Conservation (phyloP, 2,888 invertebrate genomes). For the Parnassius mnemosyne region DNA sequence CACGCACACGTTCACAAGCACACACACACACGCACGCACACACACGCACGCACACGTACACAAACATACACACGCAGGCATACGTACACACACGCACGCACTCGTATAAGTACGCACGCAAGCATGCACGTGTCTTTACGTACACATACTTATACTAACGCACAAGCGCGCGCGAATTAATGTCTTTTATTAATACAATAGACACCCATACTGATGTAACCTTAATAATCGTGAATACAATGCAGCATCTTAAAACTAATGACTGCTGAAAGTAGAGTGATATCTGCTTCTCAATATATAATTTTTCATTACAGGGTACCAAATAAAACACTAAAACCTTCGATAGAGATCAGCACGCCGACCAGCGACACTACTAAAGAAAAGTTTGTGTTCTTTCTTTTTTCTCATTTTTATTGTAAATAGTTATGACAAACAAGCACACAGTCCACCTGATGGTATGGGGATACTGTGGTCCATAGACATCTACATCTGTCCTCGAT, state of each 20-base stretch:
- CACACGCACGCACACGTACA: neutral
- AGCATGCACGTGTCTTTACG: neutral
- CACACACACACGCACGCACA: constrained; percentile 19
- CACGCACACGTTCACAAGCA: neutral
- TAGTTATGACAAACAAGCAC: no score
- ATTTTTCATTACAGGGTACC: constrained; percentile 44
- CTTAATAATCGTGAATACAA: no score
- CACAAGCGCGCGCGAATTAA: no score
- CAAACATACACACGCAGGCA: constrained; percentile 5
- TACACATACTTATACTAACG: neutral
- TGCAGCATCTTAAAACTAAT: no score
- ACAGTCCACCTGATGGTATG: no score
- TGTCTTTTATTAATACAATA: no score
- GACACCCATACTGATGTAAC: no score
- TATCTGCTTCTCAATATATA: no score
- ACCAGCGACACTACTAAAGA: constrained; percentile 57
- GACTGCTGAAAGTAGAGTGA: no score
- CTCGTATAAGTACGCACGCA: constrained; percentile 6
- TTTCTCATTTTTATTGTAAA: neutral
- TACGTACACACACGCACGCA: neutral
- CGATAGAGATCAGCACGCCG: constrained; percentile 51
- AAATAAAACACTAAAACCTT: constrained; percentile 50
- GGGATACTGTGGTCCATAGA: no score
- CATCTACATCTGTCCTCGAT: no score
- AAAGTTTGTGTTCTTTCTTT: constrained; percentile 43